A percentile compares a stretch with the other conserved stretches of the same genome.
phyloP scores from a whole-genome alignment of 1,140 invertebrate genomes.

The Ostrea denselamellosa region DNA sequence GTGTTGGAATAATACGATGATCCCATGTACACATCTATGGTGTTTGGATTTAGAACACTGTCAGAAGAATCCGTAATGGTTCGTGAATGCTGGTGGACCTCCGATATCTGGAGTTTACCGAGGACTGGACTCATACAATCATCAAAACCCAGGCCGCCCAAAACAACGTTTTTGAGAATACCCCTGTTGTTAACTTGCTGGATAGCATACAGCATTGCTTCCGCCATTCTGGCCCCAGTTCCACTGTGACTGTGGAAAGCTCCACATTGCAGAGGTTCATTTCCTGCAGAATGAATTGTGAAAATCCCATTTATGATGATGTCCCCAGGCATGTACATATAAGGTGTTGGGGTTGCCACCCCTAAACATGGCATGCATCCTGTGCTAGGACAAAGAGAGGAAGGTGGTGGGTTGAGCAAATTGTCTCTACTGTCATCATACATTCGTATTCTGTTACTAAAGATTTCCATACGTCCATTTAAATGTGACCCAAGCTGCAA shows the following conservation, averaged over 20 bases:
- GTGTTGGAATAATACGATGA: conserved; percentile 55
- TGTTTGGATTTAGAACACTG: conserved; percentile 63
- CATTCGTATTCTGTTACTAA: conserved; percentile 64
- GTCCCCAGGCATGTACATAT: conserved; percentile 68
- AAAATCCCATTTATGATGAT: conserved; percentile 72
- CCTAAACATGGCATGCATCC: conserved; percentile 67
- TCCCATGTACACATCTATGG: conserved; percentile 70
- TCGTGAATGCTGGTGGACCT: conserved; percentile 62
- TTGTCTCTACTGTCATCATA: conserved; percentile 62
- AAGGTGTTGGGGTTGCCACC: conserved; percentile 55
- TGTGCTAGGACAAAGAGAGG: conserved; percentile 62
- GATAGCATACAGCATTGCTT: conserved; percentile 90
- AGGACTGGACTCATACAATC: conserved; percentile 67
- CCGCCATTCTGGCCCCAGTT: conserved; percentile 83
- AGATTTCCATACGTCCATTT: conserved; percentile 61
- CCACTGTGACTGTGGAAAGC: conserved; percentile 43
- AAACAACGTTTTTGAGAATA: conserved; percentile 81
- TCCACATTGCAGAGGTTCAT: conserved; percentile 65
- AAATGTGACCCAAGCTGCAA: conserved; percentile 68
- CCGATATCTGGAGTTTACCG: conserved; percentile 58
- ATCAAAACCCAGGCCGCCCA: conserved; percentile 81
- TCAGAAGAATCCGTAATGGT: conserved; percentile 62
- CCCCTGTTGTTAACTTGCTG: conserved; percentile 84
- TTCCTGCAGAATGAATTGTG: conserved; percentile 65
- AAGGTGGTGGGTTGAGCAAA: conserved; percentile 55